phyloP scores from a whole-genome alignment of 1,140 invertebrate species.

The Zaprionus camerounensis region DNA sequence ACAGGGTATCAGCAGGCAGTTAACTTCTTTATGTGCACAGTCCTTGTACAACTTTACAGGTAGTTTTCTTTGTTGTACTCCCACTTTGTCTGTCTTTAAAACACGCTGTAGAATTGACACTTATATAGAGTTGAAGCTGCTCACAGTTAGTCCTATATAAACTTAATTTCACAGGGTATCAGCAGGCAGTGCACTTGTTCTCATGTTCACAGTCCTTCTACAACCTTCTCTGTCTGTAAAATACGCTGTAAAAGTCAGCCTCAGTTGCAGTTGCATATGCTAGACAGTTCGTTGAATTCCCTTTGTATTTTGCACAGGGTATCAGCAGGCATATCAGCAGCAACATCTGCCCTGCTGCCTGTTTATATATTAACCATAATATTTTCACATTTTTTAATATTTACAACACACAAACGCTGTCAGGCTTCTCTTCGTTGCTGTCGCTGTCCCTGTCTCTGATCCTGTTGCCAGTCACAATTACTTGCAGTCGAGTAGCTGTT shows the following conservation, averaged over 20 bases:
- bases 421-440: conserved; percentile 11
- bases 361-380: conserved; percentile 68
- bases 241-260: no score
- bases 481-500: conserved; percentile 6
- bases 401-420: conserved; percentile 50
- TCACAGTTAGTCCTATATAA: no score
- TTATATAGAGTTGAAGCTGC: not conserved
- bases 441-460: not conserved
- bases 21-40: no score
- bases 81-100: not conserved
- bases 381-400: conserved; percentile 50
- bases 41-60: no score
- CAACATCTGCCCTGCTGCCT: not conserved
- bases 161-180: conserved; percentile 6
- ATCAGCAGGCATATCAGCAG: not conserved
- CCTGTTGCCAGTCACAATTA: conserved; percentile 8
- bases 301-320: not conserved
- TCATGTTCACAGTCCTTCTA: no score
- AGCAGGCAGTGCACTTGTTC: not conserved
- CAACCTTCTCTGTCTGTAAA: no score
- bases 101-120: conserved; percentile 7
- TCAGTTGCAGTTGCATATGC: no score
- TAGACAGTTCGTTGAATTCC: accelerated
- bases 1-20: no score
- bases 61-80: no score